Evolutionary conservation across 2,113 vertebrate genomes (phyloP).

Genomic region (Eleginops maclovinus): DNA sequence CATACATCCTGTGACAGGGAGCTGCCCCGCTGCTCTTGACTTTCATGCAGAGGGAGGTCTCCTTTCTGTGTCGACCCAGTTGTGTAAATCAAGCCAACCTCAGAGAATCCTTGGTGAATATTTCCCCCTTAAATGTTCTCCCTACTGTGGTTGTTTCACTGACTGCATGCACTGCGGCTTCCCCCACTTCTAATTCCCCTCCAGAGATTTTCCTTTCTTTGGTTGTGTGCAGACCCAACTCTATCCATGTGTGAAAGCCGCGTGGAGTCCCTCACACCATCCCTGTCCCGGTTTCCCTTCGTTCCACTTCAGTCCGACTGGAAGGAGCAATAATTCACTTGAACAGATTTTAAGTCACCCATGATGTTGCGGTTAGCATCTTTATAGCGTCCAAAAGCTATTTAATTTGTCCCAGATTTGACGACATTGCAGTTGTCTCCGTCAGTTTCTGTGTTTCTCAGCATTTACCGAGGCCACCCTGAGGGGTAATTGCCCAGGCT

Average conservation of each 20-base stretch:
- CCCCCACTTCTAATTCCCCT: slow-evolving; percentile 16
- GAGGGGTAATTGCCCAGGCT: slow-evolving; percentile 18
- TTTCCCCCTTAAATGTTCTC: slow-evolving; percentile 25
- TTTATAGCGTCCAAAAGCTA: slow-evolving; percentile 16
- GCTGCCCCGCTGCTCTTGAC: slow-evolving; percentile 19
- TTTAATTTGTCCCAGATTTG: slow-evolving; percentile 3
- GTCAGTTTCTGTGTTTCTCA: neutral
- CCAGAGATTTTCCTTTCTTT: neutral
- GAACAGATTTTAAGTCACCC: slow-evolving; percentile 9
- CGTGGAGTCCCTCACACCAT: slow-evolving; percentile 48
- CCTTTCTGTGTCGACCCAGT: neutral
- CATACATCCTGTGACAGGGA: slow-evolving; percentile 50
- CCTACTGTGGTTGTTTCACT: slow-evolving; percentile 51
- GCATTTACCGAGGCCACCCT: slow-evolving; percentile 6
- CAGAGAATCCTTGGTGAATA: slow-evolving; percentile 30
- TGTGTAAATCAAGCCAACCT: slow-evolving; percentile 58
- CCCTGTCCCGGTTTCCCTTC: slow-evolving; percentile 6
- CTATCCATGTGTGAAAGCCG: slow-evolving; percentile 34
- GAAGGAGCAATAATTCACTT: slow-evolving; percentile 16
- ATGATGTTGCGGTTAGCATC: slow-evolving; percentile 22
- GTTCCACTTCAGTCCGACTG: slow-evolving; percentile 7
- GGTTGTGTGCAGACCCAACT: slow-evolving; percentile 20
- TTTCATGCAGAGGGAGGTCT: slow-evolving; percentile 50
- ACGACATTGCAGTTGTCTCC: neutral
- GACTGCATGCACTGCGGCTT: slow-evolving; percentile 38